Conservation (phyloP, 1,140 invertebrate species). For the Drosophila tropicalis region DNA sequence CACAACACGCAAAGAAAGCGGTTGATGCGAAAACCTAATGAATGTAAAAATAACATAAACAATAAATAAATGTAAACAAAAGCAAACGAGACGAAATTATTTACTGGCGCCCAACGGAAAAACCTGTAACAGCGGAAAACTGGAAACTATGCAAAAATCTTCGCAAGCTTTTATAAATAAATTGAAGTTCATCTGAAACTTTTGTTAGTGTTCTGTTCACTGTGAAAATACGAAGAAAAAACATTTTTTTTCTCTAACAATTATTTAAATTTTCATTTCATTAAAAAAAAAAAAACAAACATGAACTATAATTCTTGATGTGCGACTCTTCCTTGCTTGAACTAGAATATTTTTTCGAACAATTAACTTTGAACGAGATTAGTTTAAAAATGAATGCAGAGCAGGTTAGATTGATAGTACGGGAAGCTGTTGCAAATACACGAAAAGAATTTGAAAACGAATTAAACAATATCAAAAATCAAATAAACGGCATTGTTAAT, state of each 20-base stretch:
- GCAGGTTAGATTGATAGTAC: not conserved
- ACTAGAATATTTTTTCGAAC: not conserved
- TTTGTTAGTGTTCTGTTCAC: not conserved
- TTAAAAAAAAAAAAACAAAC: not conserved
- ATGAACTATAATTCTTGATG: not conserved
- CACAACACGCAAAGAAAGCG: too few species aligned
- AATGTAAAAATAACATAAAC: too few species aligned
- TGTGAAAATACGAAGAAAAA: not conserved
- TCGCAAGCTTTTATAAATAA: not conserved
- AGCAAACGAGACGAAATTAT: too few species aligned
- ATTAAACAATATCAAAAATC: not conserved
- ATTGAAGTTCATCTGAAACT: not conserved
- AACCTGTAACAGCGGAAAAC: not conserved
- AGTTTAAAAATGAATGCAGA: not conserved
- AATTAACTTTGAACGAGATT: conserved; percentile 1
- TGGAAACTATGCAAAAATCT: not conserved
- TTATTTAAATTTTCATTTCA: not conserved
- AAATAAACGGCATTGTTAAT: not conserved
- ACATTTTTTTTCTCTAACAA: not conserved
- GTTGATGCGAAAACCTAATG: too few species aligned
- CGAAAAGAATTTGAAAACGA: conserved; percentile 2
- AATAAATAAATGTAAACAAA: not conserved
- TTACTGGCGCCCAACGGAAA: not conserved
- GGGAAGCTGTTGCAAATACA: not conserved
- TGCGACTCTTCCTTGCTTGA: conserved; percentile 3